Percentiles rank a stretch among this genome's conserved stretches.
These are phyloP conservation scores for Galagoides demidoff DNA, from an alignment of 2,797 vertebrate species.

Conservation along the genomic window DNA sequence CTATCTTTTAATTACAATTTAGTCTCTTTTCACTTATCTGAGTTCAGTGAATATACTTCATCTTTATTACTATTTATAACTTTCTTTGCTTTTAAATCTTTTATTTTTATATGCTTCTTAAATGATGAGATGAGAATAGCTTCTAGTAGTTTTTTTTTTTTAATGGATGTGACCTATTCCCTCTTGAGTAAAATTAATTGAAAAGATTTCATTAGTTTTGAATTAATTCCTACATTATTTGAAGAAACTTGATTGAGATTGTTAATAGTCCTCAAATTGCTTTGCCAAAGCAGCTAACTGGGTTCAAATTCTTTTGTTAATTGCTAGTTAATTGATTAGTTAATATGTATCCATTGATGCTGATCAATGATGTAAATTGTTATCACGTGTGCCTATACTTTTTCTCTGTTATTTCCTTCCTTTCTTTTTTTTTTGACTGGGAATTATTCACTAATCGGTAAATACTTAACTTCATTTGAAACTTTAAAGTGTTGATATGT, in stretches of 20 bases:
- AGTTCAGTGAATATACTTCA: background rate
- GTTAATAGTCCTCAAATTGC: slow-evolving; percentile 26
- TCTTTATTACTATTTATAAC: background rate
- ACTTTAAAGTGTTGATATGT: background rate
- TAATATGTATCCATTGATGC: background rate
- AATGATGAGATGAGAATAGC: background rate
- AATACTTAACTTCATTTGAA: background rate
- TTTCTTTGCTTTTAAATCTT: background rate
- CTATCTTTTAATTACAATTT: background rate
- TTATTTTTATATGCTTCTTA: background rate
- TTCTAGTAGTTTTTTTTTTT: background rate
- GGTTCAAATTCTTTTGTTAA: background rate
- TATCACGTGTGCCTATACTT: background rate
- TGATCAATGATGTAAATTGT: background rate
- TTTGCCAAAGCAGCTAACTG: background rate
- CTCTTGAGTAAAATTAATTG: background rate
- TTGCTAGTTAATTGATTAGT: slow-evolving; percentile 48
- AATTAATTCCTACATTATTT: slow-evolving; percentile 25
- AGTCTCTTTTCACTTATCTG: background rate
- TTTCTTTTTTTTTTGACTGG: background rate
- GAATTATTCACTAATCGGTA: background rate
- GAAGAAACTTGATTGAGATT: background rate
- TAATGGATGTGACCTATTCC: background rate
- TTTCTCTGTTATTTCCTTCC: background rate
- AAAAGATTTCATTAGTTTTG: background rate